Evolutionary conservation across 2,888 invertebrate genomes (phyloP).

Genomic region (Parnassius apollo): DNA sequence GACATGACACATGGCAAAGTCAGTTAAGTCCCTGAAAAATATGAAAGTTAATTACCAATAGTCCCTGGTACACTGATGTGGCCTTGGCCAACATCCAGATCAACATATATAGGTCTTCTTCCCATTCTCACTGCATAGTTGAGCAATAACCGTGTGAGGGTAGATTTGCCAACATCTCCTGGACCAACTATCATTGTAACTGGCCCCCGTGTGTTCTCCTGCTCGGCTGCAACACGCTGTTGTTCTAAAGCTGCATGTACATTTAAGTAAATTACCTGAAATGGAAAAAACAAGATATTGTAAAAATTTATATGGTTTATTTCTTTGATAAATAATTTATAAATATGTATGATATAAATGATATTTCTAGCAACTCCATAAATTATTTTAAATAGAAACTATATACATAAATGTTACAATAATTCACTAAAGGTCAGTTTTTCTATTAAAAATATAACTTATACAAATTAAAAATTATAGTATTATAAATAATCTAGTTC

Average conservation of each 20-base stretch:
- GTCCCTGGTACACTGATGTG: constrained; percentile 95
- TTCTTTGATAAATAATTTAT: too few relatives aligned
- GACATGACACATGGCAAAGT: too few relatives aligned
- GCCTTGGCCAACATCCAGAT: constrained; percentile 97
- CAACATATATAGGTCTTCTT: constrained; percentile 94
- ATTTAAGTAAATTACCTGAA: constrained; percentile 92
- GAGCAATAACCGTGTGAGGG: constrained; percentile 91
- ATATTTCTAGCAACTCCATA: too few relatives aligned
- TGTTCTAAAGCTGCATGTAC: constrained; percentile 97
- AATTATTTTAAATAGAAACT: too few relatives aligned
- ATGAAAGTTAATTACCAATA: constrained; percentile 79
- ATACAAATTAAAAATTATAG: too few relatives aligned
- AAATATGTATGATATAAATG: too few relatives aligned
- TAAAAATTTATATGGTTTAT: too few relatives aligned
- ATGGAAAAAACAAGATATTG: constrained; percentile 3
- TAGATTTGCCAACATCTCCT: constrained; percentile 97
- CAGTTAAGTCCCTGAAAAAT: background rate
- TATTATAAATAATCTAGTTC: too few relatives aligned
- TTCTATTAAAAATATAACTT: too few relatives aligned
- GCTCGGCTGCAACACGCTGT: constrained; percentile 90
- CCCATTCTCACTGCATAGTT: constrained; percentile 97
- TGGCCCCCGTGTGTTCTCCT: constrained; percentile 87
- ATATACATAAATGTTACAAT: too few relatives aligned
- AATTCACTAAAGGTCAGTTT: too few relatives aligned
- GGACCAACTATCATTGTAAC: constrained; percentile 96